Evolutionary conservation across 64 coral and sea anemone genomes (phyloP), one percentile per base, ranked within the genome.

Genomic region (Catalaphyllia jardinei): DNA sequence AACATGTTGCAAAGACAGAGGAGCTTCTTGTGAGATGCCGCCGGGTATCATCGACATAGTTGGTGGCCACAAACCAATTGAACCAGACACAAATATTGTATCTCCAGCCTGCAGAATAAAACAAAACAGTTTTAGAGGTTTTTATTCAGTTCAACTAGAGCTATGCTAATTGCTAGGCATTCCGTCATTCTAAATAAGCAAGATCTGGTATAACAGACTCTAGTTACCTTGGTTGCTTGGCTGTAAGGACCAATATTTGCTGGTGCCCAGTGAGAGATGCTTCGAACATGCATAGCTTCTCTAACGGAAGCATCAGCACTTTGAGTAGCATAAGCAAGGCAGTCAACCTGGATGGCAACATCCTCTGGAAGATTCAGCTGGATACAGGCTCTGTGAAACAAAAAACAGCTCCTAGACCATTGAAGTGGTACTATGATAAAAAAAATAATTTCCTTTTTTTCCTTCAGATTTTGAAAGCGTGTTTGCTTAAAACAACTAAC

Each of bases 191-290:
- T 54, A 8, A 8, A 54, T 54, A 54, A 54, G 9, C 8, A 54
- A 54, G 52, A 54, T 54, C 52, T 54, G 52, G 0, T 54, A 13
- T 67, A 38, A 38, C 4, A n/a, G 18, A 10, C 9, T n/a, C n/a
- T 65, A 78, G 28, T 54, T 20, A 98, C 95, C 95, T 98, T 98
- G 22, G 91, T 84, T 91, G 83, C 95, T 65, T 98, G 95, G 78
- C 92, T 98, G 74, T 98, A 98, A 30, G 89, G 92, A 24, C 95
- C 95, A 86, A 98, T 98, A 77, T 98, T 98, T 57, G 95, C 92
- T 46, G 92, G 92, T 2, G 92, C 92, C 92, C 95, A 98, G 65
- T 98, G 89, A 38, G 95, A 98, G 71, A 98, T 89, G 74, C 95
- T 94, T 61, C 92, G 95, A 52, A 98, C 95, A 89, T 98, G 89